Base-by-base conservation (phyloP, 2,113 vertebrate genomes). In the Uria lomvia region DNA sequence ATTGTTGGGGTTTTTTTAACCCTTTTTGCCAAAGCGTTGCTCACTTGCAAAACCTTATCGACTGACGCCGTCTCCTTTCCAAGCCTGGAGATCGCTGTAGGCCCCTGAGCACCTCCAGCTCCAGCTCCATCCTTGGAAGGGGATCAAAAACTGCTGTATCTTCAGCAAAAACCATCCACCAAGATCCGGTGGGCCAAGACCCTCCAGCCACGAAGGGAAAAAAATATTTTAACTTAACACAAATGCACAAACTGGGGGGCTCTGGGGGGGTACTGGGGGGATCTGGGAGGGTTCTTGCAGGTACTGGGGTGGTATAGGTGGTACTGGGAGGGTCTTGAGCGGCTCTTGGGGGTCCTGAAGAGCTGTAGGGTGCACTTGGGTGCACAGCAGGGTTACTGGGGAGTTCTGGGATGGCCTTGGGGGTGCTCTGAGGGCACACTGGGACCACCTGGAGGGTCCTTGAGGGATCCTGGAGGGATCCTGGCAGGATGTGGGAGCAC, bases 71-170 rank as follows among this genome's bases (percentile, higher is more conserved):
- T 18, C 27, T 45, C 45, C 45, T 52, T 8, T 26, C 40, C 38
- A 15, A 59, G 53, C 24, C 7, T 1, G 36, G 36, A 13, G 24
- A 24, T 12, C 21, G 5, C 45, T 6, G 38, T 1, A 26, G 45
- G 13, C 3, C 32, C 3, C 15, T 1, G 38, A 67, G 42, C 49
- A 11, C 49, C 26, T 30, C 2, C 38, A 29, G 36, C 76, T 53
- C 53, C 43, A 11, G 45, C 55, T 27, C 43, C 1, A 6, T 5
- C 26, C 65, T 70, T 17, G 36, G 13, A 40, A 62, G 3, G 9
- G n/a, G n/a, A 8, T 12, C 27, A 12, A 55, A 71, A 9, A 3
- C 47, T 30, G 1, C 5, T 2, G 1, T 4, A 6, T 30, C 24
- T 50, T 43, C 84, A 30, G 43, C 53, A 30, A 59, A 50, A 86